Percentiles rank a stretch among this genome's conserved stretches.
These are phyloP conservation scores for Pheucticus melanocephalus DNA, from an alignment of 2,113 vertebrate genomes.

Conservation along the genomic window DNA sequence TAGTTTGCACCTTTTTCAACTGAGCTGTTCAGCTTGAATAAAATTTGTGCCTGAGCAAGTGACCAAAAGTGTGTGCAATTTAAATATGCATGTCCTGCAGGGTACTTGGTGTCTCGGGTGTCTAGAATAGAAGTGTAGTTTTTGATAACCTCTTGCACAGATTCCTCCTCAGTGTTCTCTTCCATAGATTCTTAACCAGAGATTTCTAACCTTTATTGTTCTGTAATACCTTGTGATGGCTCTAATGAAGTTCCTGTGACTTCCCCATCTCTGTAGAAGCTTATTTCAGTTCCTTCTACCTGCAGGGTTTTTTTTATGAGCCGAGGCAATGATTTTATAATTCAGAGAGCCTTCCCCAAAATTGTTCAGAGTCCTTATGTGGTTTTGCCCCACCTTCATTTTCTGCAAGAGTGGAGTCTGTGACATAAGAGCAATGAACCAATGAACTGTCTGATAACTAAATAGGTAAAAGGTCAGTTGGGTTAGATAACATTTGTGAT, in stretches of 20 bases:
- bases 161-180: not conserved
- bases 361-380: not conserved
- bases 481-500: not conserved
- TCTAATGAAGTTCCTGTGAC: not conserved
- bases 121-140: not conserved
- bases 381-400: not conserved
- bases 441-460: not conserved
- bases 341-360: not conserved
- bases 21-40: not conserved
- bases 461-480: not conserved
- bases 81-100: not conserved
- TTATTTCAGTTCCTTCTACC: not conserved
- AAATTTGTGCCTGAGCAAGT: not conserved
- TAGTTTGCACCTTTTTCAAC: not conserved
- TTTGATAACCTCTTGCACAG: not conserved
- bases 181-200: not conserved
- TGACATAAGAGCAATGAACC: not conserved
- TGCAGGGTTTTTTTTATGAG: not conserved
- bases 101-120: not conserved
- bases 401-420: not conserved
- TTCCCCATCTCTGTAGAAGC: not conserved
- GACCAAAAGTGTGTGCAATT: not conserved
- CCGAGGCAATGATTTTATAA: not conserved
- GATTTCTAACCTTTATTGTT: not conserved
- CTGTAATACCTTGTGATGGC: not conserved